Percentiles rank a stretch among this genome's conserved stretches.
Conservation (phyloP, 2,888 invertebrate genomes). For the Theretra japonica region DNA sequence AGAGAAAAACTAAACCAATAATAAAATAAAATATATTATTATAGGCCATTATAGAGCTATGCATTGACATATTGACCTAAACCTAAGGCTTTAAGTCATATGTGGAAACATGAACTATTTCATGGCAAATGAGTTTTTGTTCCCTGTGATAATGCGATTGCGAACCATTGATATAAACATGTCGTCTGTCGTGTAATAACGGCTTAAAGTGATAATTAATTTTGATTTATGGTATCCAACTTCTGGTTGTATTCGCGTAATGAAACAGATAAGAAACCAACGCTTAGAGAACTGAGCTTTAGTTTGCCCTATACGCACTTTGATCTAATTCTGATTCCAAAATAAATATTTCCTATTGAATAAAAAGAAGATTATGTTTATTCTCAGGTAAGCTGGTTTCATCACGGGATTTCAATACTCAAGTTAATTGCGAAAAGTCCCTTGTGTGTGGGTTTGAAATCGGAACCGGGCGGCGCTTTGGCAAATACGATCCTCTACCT, state of each 20-base stretch:
- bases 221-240: conserved; percentile 13
- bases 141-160: conserved; percentile 13
- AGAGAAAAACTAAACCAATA: too few relatives aligned
- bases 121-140: conserved; percentile 18
- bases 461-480: too few relatives aligned
- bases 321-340: too few relatives aligned
- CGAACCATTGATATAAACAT: background rate
- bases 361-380: too few relatives aligned
- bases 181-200: conserved; percentile 13
- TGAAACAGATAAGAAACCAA: background rate
- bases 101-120: conserved; percentile 7
- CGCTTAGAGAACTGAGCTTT: too few relatives aligned
- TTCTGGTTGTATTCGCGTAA: background rate
- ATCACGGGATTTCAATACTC: too few relatives aligned
- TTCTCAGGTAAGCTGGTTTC: too few relatives aligned
- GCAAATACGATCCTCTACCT: too few relatives aligned
- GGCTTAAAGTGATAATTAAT: conserved; percentile 5
- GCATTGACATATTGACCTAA: conserved; percentile 3
- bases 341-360: too few relatives aligned
- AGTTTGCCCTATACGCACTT: too few relatives aligned
- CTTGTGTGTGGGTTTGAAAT: too few relatives aligned
- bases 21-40: background rate
- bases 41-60: background rate
- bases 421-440: too few relatives aligned
- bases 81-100: background rate